Base-by-base conservation (phyloP, 1,140 invertebrate genomes). In the Theocolax elegans region DNA sequence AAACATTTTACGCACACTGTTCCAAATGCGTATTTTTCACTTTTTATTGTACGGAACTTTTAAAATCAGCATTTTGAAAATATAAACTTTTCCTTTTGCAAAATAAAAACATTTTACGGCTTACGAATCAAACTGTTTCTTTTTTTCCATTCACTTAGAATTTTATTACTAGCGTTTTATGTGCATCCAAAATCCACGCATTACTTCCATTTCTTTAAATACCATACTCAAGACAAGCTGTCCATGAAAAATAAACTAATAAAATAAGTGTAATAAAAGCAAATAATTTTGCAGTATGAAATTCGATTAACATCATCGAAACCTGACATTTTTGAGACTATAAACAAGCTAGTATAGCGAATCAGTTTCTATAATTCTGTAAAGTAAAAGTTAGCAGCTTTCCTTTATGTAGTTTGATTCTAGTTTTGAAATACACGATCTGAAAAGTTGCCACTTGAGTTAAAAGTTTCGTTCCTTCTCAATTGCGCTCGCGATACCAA, bases 371-470 rank as follows among this genome's bases (percentile, higher is more conserved):
- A n/a, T n/a, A n/a, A n/a, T n/a, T n/a, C n/a, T n/a, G n/a, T n/a
- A n/a, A 8, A 15, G 10, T 10, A 42, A 62, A 46, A 29, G 59
- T 62, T 31, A 48, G 1, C 3, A 29, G n/a, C 59, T 62, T 62
- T 49, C 21, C 31, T 38, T 23, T 35, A 63, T 49, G 19, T 51
- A 35, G 46, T 51, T 38, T 44, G n/a, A 63, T 38, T 51, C 29
- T n/a, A 63, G 46, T 38, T 38, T 49, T 8, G 60, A 49, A 51
- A 25, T 38, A 49, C 8, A 51, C 60, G 10, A 63, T 63, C 60
- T 38, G 9, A 63, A 51, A 63, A 59, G 56, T 49, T 63, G 15
- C 13, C 31, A 49, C 46, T 49, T 13, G 6, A 46, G 42, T 48
- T 48, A 62, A 62, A 62, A 62, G 42, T 62, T 62, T 62, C 15